These are phyloP conservation scores for Agriopis marginaria DNA, from an alignment of 2,888 invertebrate genomes.

Conservation along the genomic window DNA sequence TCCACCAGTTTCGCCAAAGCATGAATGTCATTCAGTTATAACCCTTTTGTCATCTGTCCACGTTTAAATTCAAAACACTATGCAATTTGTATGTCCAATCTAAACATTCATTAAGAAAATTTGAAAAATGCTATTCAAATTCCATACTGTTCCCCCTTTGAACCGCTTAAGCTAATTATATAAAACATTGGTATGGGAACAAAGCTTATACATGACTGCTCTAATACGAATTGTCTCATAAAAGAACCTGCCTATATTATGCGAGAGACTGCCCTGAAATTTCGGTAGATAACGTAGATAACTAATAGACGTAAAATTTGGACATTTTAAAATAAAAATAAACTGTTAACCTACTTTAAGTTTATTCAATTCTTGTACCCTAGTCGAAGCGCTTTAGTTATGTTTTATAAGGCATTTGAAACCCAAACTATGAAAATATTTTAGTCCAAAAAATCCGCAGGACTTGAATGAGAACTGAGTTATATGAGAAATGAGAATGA, in stretches of 20 bases:
- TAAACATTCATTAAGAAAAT: constrained; percentile 81
- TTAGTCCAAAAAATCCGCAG: too few species aligned
- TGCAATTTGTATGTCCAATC: constrained; percentile 78
- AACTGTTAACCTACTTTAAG: too few species aligned
- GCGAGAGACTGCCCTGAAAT: background rate
- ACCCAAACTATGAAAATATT: too few species aligned
- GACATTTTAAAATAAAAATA: background rate
- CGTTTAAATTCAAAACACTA: constrained; percentile 78
- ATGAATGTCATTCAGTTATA: constrained; percentile 46
- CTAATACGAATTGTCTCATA: constrained; percentile 24
- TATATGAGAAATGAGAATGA: too few species aligned
- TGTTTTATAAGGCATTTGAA: too few species aligned
- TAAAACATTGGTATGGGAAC: constrained; percentile 72
- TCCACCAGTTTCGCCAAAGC: constrained; percentile 64
- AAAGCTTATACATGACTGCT: constrained; percentile 62
- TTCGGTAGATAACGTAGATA: too few species aligned
- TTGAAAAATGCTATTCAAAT: constrained; percentile 70
- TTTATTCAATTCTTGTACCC: too few species aligned
- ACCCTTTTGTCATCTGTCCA: constrained; percentile 55
- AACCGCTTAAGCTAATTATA: constrained; percentile 84
- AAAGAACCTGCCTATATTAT: constrained; percentile 1
- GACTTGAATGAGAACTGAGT: too few species aligned
- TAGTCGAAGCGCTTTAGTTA: too few species aligned
- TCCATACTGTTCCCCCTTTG: constrained; percentile 66
- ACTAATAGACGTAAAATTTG: background rate